Evolutionary conservation across 2,888 invertebrate genomes (phyloP), one percentile per base, ranked within the genome.

Genomic region (Drosophila nr. fundita): DNA sequence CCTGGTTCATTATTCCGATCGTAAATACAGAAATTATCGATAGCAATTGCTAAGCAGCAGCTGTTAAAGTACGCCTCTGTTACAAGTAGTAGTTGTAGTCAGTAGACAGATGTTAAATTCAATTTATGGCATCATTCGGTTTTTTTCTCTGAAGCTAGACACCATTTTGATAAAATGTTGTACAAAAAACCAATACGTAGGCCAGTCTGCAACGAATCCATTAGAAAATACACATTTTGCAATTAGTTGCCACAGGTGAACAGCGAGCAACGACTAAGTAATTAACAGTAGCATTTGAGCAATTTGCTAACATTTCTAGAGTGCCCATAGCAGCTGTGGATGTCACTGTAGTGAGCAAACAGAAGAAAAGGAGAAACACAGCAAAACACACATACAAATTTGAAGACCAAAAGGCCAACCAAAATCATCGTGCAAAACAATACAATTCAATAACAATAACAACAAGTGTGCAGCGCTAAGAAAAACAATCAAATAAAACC

Each of bases 391-490:
- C 42, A 57, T 42, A 57, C 15, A 70, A 75, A 78, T 68, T 48
- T 66, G 50, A 64, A 68, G 68, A 30, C 30, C 76, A 60, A 60
- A 69, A 72, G 69, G 64, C 76, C 66, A 76, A 65, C 76, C 58
- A 40, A 63, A 72, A 68, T 76, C 55, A 68, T 63, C 63, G 78
- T 72, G 71, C 48, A 79, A 63, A 58, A 59, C 58, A 58, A 11
- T 45, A 45, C 24, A 50, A 27, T 29, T 58, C 54, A 62, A 78
- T 38, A 71, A 63, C 54, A 76, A 79, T 70, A 79, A 79, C 76
- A 78, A 78, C 76, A 79, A 80, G 78, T 78, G 70, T 64, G 29
- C 65, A 57, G n/a, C 15, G 10, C 49, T 61, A 48, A 65, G 55
- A 68, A 68, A 42, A 52, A 30, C 53, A 42, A 54, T 55, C 36